These are phyloP conservation scores for Holothuria scabra DNA, from an alignment of 53 echinoderm and acorn worm genomes.

Conservation along the genomic window DNA sequence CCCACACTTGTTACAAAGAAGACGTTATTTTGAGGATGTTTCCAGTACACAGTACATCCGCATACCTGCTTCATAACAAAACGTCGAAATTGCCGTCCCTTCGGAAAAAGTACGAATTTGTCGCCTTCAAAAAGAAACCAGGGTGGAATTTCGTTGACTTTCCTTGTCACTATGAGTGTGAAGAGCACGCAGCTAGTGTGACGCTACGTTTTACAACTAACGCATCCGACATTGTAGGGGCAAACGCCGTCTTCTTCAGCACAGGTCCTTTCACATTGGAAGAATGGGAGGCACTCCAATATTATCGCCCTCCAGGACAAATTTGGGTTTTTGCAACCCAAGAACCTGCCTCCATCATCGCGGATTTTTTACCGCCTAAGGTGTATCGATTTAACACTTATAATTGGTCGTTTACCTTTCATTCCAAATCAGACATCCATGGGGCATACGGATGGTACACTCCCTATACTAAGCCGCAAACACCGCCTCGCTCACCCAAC, in stretches of 20 bases:
- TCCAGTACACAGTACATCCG: no score
- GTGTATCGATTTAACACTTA: slow-evolving; percentile 13
- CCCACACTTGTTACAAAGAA: no score
- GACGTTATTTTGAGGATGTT: no score
- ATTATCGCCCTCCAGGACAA: slow-evolving; percentile 15
- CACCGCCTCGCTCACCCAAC: background rate
- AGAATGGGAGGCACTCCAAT: slow-evolving; percentile 25
- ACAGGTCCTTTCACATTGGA: slow-evolving; percentile 18
- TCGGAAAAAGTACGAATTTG: background rate
- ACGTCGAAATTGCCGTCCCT: no score
- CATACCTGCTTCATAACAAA: no score
- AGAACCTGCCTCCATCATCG: slow-evolving; percentile 6
- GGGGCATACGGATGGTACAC: slow-evolving; percentile 38
- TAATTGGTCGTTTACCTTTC: slow-evolving; percentile 40
- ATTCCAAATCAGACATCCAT: slow-evolving; percentile 25
- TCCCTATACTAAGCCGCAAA: background rate
- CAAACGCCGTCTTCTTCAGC: slow-evolving; percentile 27
- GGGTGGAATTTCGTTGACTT: slow-evolving; percentile 28
- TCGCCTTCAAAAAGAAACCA: slow-evolving; percentile 37
- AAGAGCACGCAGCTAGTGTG: background rate
- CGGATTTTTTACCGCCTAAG: slow-evolving; percentile 25
- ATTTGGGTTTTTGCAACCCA: slow-evolving; percentile 30
- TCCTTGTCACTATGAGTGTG: slow-evolving; percentile 16
- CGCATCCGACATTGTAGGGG: slow-evolving; percentile 14
- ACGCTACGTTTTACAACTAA: background rate